Percentiles rank a stretch among this genome's conserved stretches.
Evolutionary conservation across 2,888 invertebrate genomes (phyloP).

Genomic region (Hemistola chrysoprasaria): DNA sequence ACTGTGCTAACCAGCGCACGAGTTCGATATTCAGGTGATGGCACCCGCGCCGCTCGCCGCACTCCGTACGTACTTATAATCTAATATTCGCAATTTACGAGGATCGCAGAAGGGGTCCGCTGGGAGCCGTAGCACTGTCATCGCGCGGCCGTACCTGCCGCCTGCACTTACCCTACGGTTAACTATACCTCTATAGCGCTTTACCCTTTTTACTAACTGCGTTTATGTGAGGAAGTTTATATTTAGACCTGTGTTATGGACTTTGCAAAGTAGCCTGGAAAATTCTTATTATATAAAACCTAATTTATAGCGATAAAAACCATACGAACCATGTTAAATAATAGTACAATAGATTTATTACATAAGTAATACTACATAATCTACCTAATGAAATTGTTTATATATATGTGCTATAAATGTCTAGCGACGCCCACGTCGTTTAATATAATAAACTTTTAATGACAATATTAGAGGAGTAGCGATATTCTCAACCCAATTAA

Average conservation of each 20-base stretch:
- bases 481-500: conserved; percentile 28
- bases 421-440: too few species aligned
- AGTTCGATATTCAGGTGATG: conserved; percentile 74
- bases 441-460: too few species aligned
- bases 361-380: too few species aligned
- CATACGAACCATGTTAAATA: too few species aligned
- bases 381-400: too few species aligned
- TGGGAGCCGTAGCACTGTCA: conserved; percentile 75
- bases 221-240: not conserved
- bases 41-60: conserved; percentile 61
- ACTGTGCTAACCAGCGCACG: conserved; percentile 62
- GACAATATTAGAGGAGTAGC: conserved; percentile 6
- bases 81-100: conserved; percentile 82
- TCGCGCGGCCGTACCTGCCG: conserved; percentile 69
- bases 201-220: conserved; percentile 28
- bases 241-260: conserved; percentile 6
- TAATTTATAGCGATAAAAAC: too few species aligned
- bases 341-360: too few species aligned
- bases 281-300: too few species aligned
- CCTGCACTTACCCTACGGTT: conserved; percentile 64
- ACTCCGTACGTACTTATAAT: conserved; percentile 79
- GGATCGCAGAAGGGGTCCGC: conserved; percentile 70
- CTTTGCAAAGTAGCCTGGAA: too few species aligned
- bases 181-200: conserved; percentile 59
- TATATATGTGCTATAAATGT: too few species aligned